A percentile compares a stretch with the other conserved stretches of the same genome.
phyloP scores from a whole-genome alignment of 2,797 vertebrate species.

The Tamandua tetradactyla region DNA sequence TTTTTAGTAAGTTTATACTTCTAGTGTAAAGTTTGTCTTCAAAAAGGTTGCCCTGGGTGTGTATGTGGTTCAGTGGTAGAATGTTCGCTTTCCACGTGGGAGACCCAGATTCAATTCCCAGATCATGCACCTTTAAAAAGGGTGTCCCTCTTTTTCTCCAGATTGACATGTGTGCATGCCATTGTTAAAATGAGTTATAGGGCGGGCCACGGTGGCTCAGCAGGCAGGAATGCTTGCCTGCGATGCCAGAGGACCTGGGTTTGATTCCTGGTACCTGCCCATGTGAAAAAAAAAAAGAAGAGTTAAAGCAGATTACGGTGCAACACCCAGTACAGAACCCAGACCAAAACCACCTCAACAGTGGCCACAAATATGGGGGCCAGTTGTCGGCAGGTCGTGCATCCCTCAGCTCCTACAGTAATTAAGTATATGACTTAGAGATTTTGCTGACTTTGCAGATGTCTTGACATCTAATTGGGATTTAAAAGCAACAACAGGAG shows the following conservation, averaged over 20 bases:
- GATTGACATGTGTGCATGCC: background rate
- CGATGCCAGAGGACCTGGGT: too few species aligned
- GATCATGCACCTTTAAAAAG: too few species aligned
- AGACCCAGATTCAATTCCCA: too few species aligned
- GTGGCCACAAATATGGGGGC: background rate
- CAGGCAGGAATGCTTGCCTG: too few species aligned
- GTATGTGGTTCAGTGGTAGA: too few species aligned
- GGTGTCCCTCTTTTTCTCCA: background rate
- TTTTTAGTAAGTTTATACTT: background rate
- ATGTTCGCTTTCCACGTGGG: too few species aligned
- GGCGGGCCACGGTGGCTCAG: too few species aligned
- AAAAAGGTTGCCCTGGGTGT: too few species aligned
- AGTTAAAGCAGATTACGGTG: background rate
- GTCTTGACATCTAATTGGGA: background rate
- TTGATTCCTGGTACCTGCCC: too few species aligned
- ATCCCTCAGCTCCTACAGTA: background rate
- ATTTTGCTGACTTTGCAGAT: background rate
- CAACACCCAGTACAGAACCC: too few species aligned
- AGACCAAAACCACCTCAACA: background rate
- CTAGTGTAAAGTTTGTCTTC: background rate
- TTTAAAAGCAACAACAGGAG: slow-evolving; percentile 9
- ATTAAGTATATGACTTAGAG: background rate
- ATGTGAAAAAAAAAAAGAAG: too few species aligned
- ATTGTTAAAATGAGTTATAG: background rate
- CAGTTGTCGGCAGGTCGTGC: background rate